Conservation (phyloP, 2,888 invertebrate species). For the Isoperla grammatica region DNA sequence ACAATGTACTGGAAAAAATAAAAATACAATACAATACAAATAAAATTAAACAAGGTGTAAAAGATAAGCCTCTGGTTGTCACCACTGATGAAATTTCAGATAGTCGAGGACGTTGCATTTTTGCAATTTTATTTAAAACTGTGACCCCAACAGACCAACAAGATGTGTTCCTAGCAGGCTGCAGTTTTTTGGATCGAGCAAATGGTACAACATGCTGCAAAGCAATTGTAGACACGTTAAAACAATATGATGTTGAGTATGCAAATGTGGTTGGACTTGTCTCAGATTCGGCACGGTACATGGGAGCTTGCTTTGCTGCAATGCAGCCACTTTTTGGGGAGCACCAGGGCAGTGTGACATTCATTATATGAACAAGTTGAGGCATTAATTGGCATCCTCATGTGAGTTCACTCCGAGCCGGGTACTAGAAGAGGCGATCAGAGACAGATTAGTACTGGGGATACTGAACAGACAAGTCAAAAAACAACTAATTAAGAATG, state of each 20-base stretch:
- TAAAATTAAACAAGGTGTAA: background rate
- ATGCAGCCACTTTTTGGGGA: background rate
- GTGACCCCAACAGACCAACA: background rate
- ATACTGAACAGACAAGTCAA: no score
- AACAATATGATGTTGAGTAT: background rate
- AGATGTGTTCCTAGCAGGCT: background rate
- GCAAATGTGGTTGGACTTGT: slow-evolving; percentile 5
- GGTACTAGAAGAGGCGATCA: no score
- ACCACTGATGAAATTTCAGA: background rate
- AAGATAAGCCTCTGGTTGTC: background rate
- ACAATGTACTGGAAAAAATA: no score
- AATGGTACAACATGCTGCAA: slow-evolving; percentile 9
- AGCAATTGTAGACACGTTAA: slow-evolving; percentile 4
- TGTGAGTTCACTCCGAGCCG: no score
- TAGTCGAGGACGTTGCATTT: background rate
- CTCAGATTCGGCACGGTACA: slow-evolving; percentile 9
- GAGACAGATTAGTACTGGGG: no score
- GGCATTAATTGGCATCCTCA: no score
- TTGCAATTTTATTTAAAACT: slow-evolving; percentile 11
- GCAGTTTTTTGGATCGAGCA: background rate
- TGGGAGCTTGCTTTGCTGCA: slow-evolving; percentile 1
- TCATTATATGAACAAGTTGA: no score
- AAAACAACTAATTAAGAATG: no score
- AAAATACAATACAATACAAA: no score
- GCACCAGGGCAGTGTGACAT: background rate